Evolutionary conservation across 2,113 vertebrate genomes (phyloP), one percentile per base, ranked within the genome.

Genomic region (Eurypyga helias): DNA sequence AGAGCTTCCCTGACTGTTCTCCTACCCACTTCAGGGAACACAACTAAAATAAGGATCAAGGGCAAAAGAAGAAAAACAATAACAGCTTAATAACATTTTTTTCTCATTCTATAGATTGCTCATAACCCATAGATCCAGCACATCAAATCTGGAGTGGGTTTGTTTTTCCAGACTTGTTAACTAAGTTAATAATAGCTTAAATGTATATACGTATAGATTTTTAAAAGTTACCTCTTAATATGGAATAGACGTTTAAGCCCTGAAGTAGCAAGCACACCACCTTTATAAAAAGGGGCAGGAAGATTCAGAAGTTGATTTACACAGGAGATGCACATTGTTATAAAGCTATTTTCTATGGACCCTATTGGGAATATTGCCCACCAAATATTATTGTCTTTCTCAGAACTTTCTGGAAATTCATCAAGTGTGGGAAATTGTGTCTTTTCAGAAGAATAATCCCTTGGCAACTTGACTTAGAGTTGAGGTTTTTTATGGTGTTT

Each of bases 121-220:
- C 11, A 15, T 55, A 61, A 45, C 2, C 21, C 29, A 17, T 5
- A 55, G 13, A 33, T 43, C 8, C 46, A 25, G 7, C 7, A 55
- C 4, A 25, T 41, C 5, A 70, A 48, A 62, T 60, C 43, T 38
- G 43, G 16, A 55, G 8, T 15, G 11, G 12, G 61, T 73, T 81
- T 91, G 16, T 52, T 10, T 26, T 80, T 52, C 7, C 14, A 83
- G 77, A 57, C 26, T 4, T 48, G 11, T 57, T 49, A 60, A n/a
- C 5, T 31, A 14, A 86, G 60, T 28, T 48, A 85, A 31, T 18
- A 75, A 31, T 4, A 13, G 73, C 15, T 52, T 4, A 3, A 23
- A 52, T 10, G 15, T 11, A 6, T 10, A 52, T 33, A 25, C 12
- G 13, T 10, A 8, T 31, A 29, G 9, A 0, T 1, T n/a, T 55